phyloP scores from a whole-genome alignment of 2,113 vertebrate species.

The Alouatta palliata region DNA sequence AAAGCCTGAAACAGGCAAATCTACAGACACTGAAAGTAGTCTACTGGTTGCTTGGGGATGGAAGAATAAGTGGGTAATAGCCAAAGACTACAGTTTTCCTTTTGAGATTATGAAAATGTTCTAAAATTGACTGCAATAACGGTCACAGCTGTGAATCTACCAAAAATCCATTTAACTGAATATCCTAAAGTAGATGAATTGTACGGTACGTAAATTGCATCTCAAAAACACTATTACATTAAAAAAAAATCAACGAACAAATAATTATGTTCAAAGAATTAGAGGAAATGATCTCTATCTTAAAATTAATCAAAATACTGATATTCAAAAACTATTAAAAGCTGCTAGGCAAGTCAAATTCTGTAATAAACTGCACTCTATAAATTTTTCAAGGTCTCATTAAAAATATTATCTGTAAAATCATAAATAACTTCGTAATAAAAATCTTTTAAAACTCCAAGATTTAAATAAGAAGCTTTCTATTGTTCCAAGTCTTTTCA shows the following conservation, averaged over 20 bases:
- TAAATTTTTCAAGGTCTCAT: background rate
- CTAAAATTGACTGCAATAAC: background rate
- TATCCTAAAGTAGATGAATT: background rate
- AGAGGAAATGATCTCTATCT: background rate
- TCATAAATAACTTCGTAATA: background rate
- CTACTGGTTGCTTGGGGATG: background rate
- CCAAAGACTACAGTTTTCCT: background rate
- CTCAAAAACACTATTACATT: background rate
- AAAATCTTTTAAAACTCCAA: background rate
- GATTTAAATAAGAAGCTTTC: background rate
- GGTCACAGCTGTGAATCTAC: background rate
- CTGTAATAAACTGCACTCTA: background rate
- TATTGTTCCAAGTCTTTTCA: background rate
- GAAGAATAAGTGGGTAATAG: background rate
- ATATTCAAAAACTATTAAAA: background rate
- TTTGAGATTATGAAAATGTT: slow-evolving; percentile 7
- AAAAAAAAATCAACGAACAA: background rate
- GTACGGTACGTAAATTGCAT: background rate
- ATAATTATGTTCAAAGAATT: slow-evolving; percentile 1
- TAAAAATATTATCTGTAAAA: background rate
- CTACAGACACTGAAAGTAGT: background rate
- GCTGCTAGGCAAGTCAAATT: slow-evolving; percentile 17
- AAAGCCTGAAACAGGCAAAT: background rate
- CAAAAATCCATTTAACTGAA: background rate
- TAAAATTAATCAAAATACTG: slow-evolving; percentile 25